Evolutionary conservation across 2,888 invertebrate species (phyloP).

Genomic region (Cenopis cana): DNA sequence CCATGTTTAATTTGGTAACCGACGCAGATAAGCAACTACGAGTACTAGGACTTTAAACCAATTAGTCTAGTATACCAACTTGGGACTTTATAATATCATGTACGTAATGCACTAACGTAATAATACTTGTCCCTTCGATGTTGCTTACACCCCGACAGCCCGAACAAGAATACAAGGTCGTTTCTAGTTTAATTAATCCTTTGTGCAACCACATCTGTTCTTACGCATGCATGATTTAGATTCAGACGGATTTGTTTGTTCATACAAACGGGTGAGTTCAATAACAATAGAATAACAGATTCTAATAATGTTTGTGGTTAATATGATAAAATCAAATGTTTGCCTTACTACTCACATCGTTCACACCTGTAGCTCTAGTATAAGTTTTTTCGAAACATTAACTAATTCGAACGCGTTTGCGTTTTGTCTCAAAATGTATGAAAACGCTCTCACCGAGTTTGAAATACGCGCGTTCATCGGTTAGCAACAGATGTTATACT

Average conservation of each 20-base stretch:
- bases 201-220: constrained; percentile 16
- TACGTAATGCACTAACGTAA: not conserved
- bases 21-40: not conserved
- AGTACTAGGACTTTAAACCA: not conserved
- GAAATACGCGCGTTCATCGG: too few relatives aligned
- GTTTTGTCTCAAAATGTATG: too few relatives aligned
- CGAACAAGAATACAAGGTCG: not conserved
- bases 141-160: not conserved
- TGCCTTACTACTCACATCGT: too few relatives aligned
- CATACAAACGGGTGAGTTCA: constrained; percentile 15
- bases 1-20: too few relatives aligned
- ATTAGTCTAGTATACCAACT: not conserved
- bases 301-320: not conserved
- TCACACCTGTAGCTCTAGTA: too few relatives aligned
- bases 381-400: too few relatives aligned
- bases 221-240: constrained; percentile 33
- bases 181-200: constrained; percentile 24
- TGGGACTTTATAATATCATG: too few relatives aligned
- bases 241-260: constrained; percentile 30
- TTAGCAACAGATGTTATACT: too few relatives aligned
- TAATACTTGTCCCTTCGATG: not conserved
- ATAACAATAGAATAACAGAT: constrained; percentile 5
- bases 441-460: too few relatives aligned
- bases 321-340: too few relatives aligned
- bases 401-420: too few relatives aligned